Evolutionary conservation across 1,140 invertebrate species (phyloP).

Genomic region (Apis cerana): DNA sequence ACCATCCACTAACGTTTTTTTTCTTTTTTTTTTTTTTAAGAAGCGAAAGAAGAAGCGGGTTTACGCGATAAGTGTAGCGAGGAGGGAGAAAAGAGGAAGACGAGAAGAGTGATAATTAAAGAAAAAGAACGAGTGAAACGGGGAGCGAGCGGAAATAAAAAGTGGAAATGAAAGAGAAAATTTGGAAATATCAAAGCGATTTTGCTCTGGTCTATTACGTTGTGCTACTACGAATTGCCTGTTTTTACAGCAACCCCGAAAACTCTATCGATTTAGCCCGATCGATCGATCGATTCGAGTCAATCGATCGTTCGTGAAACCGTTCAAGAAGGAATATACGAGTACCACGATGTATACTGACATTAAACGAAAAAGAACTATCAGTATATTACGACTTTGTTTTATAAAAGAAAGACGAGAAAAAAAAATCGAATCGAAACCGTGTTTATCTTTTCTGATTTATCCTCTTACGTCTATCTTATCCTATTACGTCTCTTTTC

Average conservation of each 20-base stretch:
- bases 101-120: conserved; percentile 42
- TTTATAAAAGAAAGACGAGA: conserved; percentile 74
- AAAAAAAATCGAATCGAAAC: conserved; percentile 22
- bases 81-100: not conserved
- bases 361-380: conserved; percentile 70
- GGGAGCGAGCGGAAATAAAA: no score
- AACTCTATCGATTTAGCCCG: conserved; percentile 3
- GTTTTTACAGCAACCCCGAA: conserved; percentile 54
- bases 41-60: not conserved
- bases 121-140: no score
- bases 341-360: conserved; percentile 76
- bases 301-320: conserved; percentile 45
- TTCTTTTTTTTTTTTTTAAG: not conserved
- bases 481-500: no score
- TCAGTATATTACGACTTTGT: conserved; percentile 77
- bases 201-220: conserved; percentile 50
- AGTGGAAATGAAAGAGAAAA: conserved; percentile 1
- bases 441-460: conserved; percentile 34
- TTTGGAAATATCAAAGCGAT: conserved; percentile 30
- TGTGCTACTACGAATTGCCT: conserved; percentile 64
- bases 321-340: conserved; percentile 66
- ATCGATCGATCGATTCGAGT: conserved; percentile 11
- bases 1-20: not conserved
- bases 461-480: not conserved
- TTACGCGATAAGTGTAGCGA: not conserved